Evolutionary conservation across 2,888 invertebrate genomes (phyloP).

Genomic region (Merodon equestris): DNA sequence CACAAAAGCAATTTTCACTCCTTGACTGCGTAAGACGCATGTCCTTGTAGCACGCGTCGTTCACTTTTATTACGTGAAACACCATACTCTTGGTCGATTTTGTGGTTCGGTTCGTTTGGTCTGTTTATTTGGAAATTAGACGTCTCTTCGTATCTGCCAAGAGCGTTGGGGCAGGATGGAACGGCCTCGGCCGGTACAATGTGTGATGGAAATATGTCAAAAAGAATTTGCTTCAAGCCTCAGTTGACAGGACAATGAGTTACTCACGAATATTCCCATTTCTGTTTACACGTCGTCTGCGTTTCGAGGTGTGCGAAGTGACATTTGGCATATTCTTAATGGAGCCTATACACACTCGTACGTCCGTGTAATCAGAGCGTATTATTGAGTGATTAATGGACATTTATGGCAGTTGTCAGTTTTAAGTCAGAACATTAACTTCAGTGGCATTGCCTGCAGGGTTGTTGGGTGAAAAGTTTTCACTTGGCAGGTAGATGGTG

Average conservation of each 20-base stretch:
- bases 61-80: neutral
- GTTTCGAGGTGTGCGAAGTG: conserved; percentile 41
- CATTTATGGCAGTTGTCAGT: conserved; percentile 26
- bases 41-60: conserved; percentile 13
- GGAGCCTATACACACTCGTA: conserved; percentile 17
- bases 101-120: neutral
- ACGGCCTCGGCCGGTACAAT: conserved; percentile 8
- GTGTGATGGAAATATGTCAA: conserved; percentile 64
- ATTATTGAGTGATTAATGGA: conserved; percentile 31
- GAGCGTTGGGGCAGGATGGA: neutral
- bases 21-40: conserved; percentile 3
- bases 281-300: conserved; percentile 38
- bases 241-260: conserved; percentile 18
- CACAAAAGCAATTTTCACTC: conserved; percentile 30
- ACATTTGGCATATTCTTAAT: conserved; percentile 58
- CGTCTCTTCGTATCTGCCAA: conserved; percentile 23
- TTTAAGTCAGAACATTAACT: conserved; percentile 35
- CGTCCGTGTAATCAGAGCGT: conserved; percentile 19
- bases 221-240: conserved; percentile 44
- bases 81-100: too few species aligned
- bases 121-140: conserved; percentile 54
- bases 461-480: conserved; percentile 1
- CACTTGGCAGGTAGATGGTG: too few species aligned
- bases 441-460: neutral
- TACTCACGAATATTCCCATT: neutral